These are phyloP conservation scores for Galerucella calmariensis DNA, from an alignment of 2,888 invertebrate species.

Conservation along the genomic window DNA sequence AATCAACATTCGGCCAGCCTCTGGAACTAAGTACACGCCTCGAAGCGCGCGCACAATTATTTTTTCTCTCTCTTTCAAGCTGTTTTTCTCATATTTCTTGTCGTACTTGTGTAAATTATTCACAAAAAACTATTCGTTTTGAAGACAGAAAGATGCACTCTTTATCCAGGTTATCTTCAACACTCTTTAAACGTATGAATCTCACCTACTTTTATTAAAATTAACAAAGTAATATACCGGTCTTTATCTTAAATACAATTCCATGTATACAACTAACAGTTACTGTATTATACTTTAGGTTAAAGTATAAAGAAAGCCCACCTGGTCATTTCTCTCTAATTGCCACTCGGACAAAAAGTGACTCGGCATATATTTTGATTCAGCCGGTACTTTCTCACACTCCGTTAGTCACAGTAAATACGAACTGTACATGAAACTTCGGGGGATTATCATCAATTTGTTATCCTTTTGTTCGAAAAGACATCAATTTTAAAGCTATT, in stretches of 20 bases:
- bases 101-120: no score
- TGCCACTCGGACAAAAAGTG: slow-evolving; percentile 37
- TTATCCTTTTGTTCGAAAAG: slow-evolving; percentile 53
- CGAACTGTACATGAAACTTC: slow-evolving; percentile 57
- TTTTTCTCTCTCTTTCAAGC: no score
- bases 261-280: slow-evolving; percentile 20
- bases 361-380: slow-evolving; percentile 40
- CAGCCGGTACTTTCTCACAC: slow-evolving; percentile 60
- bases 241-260: slow-evolving; percentile 10
- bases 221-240: not conserved
- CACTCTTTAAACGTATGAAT: not conserved
- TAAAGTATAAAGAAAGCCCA: slow-evolving; percentile 23
- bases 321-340: slow-evolving; percentile 36
- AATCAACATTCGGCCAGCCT: no score
- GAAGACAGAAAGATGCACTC: not conserved
- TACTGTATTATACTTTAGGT: slow-evolving; percentile 10
- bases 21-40: no score
- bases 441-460: slow-evolving; percentile 58
- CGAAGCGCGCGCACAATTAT: no score
- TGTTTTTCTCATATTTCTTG: no score
- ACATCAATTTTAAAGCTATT: slow-evolving; percentile 54
- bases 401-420: slow-evolving; percentile 63
- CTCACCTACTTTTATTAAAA: not conserved
- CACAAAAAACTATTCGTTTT: no score
- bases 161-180: no score